These are phyloP conservation scores for Calypte anna DNA, from an alignment of 2,113 vertebrate species.

Conservation along the genomic window DNA sequence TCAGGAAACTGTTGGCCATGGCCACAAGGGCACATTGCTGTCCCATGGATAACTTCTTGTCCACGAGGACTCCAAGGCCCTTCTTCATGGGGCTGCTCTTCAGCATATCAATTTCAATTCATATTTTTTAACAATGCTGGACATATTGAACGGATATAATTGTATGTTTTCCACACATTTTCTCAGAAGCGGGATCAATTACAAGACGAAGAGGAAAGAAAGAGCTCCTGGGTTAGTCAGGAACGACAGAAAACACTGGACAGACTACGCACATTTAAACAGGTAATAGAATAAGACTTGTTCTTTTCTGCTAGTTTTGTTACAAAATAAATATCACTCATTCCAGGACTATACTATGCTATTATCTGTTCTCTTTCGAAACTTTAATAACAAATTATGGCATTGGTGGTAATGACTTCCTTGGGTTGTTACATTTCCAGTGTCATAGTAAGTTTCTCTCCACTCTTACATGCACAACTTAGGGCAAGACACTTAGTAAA, in stretches of 20 bases:
- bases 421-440: not conserved
- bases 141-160: not conserved
- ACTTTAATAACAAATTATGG: not conserved
- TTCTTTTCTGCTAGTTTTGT: not conserved
- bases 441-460: not conserved
- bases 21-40: too few species aligned
- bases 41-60: too few species aligned
- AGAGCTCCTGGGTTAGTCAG: conserved; percentile 87
- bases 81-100: too few species aligned
- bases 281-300: conserved; percentile 76
- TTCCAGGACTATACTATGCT: not conserved
- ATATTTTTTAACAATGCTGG: not conserved
- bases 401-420: not conserved
- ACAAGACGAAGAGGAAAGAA: conserved; percentile 88
- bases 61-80: too few species aligned
- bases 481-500: not conserved
- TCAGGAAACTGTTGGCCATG: too few species aligned
- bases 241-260: conserved; percentile 94
- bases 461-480: not conserved
- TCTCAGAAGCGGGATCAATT: conserved; percentile 79
- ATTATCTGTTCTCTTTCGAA: not conserved
- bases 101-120: too few species aligned
- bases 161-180: not conserved
- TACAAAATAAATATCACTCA: not conserved
- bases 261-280: conserved; percentile 92